Conservation (phyloP, 2,888 invertebrate species). For the Hypselothyrea guttata region DNA sequence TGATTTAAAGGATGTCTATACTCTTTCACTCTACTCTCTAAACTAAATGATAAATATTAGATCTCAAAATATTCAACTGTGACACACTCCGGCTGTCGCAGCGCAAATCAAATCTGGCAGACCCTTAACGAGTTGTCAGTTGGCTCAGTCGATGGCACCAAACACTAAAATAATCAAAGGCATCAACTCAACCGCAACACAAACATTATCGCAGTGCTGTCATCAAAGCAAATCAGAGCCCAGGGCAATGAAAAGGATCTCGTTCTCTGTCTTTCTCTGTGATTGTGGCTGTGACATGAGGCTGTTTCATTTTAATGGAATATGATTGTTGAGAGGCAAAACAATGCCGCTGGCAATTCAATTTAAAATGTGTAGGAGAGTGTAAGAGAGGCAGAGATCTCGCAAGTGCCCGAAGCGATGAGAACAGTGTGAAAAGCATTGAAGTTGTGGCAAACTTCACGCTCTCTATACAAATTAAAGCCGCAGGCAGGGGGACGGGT, state of each 20-base stretch:
- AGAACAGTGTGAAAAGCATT: conserved; percentile 47
- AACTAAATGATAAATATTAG: too few relatives aligned
- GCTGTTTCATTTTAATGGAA: conserved; percentile 76
- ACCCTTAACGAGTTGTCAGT: conserved; percentile 44
- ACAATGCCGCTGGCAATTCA: conserved; percentile 81
- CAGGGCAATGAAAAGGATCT: conserved; percentile 33
- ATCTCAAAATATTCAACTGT: not conserved
- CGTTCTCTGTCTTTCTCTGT: not conserved
- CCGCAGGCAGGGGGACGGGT: conserved; percentile 54
- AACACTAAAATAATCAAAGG: conserved; percentile 61
- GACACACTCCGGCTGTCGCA: not conserved
- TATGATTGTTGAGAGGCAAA: conserved; percentile 81
- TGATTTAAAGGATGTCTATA: too few relatives aligned
- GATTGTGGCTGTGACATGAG: conserved; percentile 61
- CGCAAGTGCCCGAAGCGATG: too few relatives aligned
- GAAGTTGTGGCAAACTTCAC: conserved; percentile 74
- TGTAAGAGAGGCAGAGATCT: conserved; percentile 22
- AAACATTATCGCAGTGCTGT: conserved; percentile 66
- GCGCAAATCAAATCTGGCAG: conserved; percentile 17
- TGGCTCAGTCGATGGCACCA: conserved; percentile 19
- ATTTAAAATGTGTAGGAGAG: conserved; percentile 77
- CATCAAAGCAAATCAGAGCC: conserved; percentile 68
- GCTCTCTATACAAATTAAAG: conserved; percentile 73
- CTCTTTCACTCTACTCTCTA: too few relatives aligned
- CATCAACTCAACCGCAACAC: conserved; percentile 66